phyloP scores from a whole-genome alignment of 2,888 invertebrate species.

The Andrena dorsata region DNA sequence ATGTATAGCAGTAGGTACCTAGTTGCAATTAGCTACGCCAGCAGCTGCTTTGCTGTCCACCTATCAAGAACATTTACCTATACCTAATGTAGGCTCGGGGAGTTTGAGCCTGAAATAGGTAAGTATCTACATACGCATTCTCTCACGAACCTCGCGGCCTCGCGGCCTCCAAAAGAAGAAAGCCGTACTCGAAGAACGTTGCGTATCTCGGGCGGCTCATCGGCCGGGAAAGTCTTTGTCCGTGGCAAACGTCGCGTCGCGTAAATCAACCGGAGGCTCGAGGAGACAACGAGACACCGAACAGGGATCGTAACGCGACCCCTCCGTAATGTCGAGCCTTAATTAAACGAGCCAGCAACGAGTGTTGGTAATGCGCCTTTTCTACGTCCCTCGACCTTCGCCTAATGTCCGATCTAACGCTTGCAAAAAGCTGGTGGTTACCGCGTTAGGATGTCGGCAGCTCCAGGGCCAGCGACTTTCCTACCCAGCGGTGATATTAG shows the following conservation, averaged over 20 bases:
- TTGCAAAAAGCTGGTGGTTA: background rate
- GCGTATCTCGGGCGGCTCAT: conserved; percentile 81
- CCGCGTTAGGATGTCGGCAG: too few species aligned
- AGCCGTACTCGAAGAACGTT: conserved; percentile 67
- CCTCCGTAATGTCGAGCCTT: conserved; percentile 53
- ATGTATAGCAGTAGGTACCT: too few species aligned
- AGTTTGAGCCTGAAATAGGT: background rate
- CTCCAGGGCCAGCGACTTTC: background rate
- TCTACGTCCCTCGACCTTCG: background rate
- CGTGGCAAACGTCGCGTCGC: conserved; percentile 66
- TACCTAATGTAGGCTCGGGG: background rate
- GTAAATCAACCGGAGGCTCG: conserved; percentile 78
- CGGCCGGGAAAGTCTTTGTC: conserved; percentile 76
- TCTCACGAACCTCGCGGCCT: conserved; percentile 59
- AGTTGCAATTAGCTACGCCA: background rate
- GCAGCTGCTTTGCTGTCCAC: background rate
- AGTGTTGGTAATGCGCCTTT: conserved; percentile 28
- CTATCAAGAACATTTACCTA: background rate
- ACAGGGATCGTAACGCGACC: conserved; percentile 38
- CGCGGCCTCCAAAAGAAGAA: conserved; percentile 32
- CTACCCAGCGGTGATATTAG: background rate
- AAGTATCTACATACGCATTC: conserved; percentile 46
- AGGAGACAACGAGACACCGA: conserved; percentile 43
- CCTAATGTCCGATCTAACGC: background rate
- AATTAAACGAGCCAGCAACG: conserved; percentile 76